Evolutionary conservation across 2,113 vertebrate species (phyloP), one percentile per base, ranked within the genome.

Genomic region (Ceratotherium simum): DNA sequence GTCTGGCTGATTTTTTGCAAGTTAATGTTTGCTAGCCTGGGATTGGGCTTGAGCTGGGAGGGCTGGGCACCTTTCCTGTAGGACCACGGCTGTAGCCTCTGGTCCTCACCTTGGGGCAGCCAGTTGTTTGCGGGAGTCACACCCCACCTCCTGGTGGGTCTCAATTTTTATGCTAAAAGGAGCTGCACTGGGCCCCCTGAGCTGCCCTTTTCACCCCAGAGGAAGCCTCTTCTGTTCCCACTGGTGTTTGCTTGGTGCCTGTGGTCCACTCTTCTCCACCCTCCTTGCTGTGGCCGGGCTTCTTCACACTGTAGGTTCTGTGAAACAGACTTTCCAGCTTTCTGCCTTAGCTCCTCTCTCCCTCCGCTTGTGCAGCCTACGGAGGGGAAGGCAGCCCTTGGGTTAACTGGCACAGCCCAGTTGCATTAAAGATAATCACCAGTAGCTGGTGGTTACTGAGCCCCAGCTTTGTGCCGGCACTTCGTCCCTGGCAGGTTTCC

Each of bases 221-320:
- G 25, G 31, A n/a, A 42, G 31, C 48, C 65, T 20, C 10, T 46
- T 18, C 8, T 23, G 31, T 64, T n/a, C 31, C 51, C 56, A 4
- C 16, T 12, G 29, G 73, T 3, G 20, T 23, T 2, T 0, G 3
- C 6, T 8, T 6, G n/a, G 14, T 25, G 0, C 12, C 33, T 46
- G 4, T 3, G 8, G 39, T 21, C 23, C 16, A 13, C 54, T 3
- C n/a, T 14, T 18, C 8, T 3, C 18, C 6, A 39, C 33, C 39
- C 48, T 48, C 21, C 48, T 20, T 1, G 17, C 21, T 21, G 58
- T n/a, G 31, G 51, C 2, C 56, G 31, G 70, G 25, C 51, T 25
- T 8, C 25, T 20, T 76, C 16, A 0, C 48, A 13, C 0, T 3
- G 4, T 7, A 1, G 46, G 42, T 70, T 23, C 20, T 9, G 64